Conservation (phyloP, 23 tunicate species). For the Phallusia fumigata region DNA sequence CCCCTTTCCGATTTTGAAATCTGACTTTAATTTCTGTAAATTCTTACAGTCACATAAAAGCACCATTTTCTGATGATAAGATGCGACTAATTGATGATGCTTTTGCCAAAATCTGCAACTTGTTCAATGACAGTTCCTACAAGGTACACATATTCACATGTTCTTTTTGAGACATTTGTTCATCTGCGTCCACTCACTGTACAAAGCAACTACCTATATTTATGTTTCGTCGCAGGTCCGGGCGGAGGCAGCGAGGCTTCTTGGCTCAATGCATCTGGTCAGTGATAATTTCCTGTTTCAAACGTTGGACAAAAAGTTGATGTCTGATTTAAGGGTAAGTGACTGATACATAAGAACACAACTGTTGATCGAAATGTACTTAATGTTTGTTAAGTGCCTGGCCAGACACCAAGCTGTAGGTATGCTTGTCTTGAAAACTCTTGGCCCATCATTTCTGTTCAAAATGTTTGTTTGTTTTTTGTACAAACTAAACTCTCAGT, state of each 20-base stretch:
- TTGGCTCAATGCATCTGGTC: constrained; percentile 85
- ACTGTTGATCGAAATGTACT: too few relatives aligned
- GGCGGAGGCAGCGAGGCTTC: constrained; percentile 85
- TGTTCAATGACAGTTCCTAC: constrained; percentile 89
- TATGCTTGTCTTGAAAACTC: too few relatives aligned
- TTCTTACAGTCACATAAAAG: constrained; percentile 39
- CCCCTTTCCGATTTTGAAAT: too few relatives aligned
- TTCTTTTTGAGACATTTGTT: too few relatives aligned
- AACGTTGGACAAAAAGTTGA: constrained; percentile 93
- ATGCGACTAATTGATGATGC: constrained; percentile 91
- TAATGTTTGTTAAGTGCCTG: too few relatives aligned
- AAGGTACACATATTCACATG: constrained; percentile 37
- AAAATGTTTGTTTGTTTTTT: too few relatives aligned
- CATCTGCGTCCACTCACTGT: too few relatives aligned
- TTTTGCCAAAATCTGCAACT: constrained; percentile 83
- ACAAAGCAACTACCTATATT: too few relatives aligned
- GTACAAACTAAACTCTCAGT: too few relatives aligned
- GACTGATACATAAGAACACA: background rate
- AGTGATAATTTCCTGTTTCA: constrained; percentile 81
- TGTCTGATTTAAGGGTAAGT: constrained; percentile 73
- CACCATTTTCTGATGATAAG: constrained; percentile 68
- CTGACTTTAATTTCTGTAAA: background rate
- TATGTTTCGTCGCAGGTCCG: constrained; percentile 38
- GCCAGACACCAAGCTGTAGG: too few relatives aligned
- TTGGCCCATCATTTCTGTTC: too few relatives aligned